Percentiles rank a stretch among this genome's conserved stretches.
Conservation (phyloP, 1,140 invertebrate genomes). For the Protaetia brevitarsis region DNA sequence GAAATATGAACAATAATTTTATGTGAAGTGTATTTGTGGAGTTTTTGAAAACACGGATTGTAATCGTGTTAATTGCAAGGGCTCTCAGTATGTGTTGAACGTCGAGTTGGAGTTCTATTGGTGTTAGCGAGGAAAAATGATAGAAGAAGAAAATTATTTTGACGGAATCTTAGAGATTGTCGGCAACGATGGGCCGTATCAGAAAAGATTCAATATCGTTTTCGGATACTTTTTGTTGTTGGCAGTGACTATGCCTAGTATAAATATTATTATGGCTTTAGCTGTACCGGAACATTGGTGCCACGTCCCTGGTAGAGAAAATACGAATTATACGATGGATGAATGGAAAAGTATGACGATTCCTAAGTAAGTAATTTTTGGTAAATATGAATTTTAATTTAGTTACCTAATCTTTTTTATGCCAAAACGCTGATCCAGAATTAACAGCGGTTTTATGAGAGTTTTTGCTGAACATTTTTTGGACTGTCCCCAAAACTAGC, state of each 20-base stretch:
- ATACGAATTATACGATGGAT: conserved; percentile 49
- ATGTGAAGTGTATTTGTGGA: too few relatives aligned
- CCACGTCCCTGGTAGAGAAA: conserved; percentile 50
- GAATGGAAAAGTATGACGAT: conserved; percentile 53
- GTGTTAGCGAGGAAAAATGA: not conserved
- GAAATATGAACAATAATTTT: too few relatives aligned
- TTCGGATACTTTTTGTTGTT: conserved; percentile 49
- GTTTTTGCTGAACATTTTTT: too few relatives aligned
- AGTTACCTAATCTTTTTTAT: too few relatives aligned
- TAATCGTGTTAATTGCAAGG: too few relatives aligned
- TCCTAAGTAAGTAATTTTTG: conserved; percentile 46
- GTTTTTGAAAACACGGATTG: too few relatives aligned
- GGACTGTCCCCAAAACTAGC: too few relatives aligned
- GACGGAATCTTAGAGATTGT: conserved; percentile 49
- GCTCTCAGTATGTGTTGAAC: not conserved
- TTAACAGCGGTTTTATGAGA: too few relatives aligned
- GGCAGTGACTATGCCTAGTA: conserved; percentile 49
- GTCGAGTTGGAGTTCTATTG: not conserved
- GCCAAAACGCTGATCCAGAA: too few relatives aligned
- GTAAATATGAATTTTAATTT: not conserved
- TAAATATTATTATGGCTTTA: conserved; percentile 54
- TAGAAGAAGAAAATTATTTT: conserved; percentile 14
- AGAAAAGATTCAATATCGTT: conserved; percentile 51
- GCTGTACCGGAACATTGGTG: conserved; percentile 58
- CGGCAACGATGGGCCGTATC: conserved; percentile 54